These are phyloP conservation scores for Parasteatoda lunata DNA, from an alignment of 2,888 invertebrate species.

Conservation along the genomic window DNA sequence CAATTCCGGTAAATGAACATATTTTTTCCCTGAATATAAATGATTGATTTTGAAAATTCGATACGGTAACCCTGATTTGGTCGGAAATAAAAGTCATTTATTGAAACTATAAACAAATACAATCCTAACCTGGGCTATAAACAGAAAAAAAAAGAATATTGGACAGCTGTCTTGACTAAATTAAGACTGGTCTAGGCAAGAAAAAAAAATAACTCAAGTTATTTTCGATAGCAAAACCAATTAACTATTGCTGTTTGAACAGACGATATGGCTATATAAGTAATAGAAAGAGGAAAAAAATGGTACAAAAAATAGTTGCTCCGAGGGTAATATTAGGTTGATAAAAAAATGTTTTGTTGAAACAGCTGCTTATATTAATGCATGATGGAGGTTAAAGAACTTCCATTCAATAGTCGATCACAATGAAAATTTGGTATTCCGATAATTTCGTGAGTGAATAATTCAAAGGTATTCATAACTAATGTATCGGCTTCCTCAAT, in stretches of 20 bases:
- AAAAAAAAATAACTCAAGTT: conserved; percentile 52
- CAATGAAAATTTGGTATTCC: no score
- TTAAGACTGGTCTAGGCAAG: conserved; percentile 5
- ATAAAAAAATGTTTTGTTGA: conserved; percentile 51
- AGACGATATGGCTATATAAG: conserved; percentile 18
- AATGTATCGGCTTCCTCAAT: no score
- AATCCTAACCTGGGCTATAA: conserved; percentile 28
- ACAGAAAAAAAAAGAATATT: conserved; percentile 32
- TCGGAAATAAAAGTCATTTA: conserved; percentile 26
- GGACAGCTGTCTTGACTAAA: conserved; percentile 34
- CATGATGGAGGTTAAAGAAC: conserved; percentile 60
- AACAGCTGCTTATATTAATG: conserved; percentile 35
- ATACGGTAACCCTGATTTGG: conserved; percentile 44
- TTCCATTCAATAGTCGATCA: conserved; percentile 23
- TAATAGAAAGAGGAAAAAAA: not conserved
- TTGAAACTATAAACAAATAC: conserved; percentile 18
- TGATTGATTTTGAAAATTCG: no score
- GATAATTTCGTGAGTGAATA: no score
- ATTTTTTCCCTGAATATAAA: no score
- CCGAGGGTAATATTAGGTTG: not conserved
- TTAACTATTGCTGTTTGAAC: conserved; percentile 49
- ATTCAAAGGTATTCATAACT: no score
- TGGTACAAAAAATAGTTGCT: not conserved
- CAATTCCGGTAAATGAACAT: no score
- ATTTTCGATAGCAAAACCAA: conserved; percentile 61